Percentiles rank a stretch among this genome's conserved stretches.
Evolutionary conservation across 2,888 invertebrate genomes (phyloP).

Genomic region (Drosophila austrosaltans): DNA sequence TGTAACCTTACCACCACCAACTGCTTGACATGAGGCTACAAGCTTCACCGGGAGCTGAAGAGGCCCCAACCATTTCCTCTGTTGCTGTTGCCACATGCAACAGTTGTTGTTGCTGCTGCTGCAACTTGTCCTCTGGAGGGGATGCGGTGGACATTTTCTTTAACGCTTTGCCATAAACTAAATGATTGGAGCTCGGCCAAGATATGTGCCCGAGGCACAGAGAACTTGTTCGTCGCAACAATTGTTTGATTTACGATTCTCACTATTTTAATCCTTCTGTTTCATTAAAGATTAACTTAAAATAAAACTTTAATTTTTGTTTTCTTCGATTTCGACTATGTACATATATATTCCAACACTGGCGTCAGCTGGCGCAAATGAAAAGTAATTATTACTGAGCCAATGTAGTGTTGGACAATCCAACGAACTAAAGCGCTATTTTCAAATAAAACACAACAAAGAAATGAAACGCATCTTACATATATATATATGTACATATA

Average conservation of each 20-base stretch:
- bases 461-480: neutral
- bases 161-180: neutral
- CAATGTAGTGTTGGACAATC: neutral
- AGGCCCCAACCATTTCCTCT: no score
- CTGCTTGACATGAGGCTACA: neutral
- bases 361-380: neutral
- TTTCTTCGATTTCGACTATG: neutral
- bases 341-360: neutral
- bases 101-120: no score
- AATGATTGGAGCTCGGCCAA: neutral
- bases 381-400: no score
- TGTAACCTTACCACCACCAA: constrained; percentile 5
- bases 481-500: neutral
- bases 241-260: neutral
- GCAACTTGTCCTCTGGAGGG: neutral
- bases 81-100: no score
- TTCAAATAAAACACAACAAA: neutral
- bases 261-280: neutral
- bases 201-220: neutral
- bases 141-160: neutral
- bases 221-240: neutral
- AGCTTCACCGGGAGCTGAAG: neutral
- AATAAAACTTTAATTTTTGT: constrained; percentile 1
- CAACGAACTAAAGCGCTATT: neutral
- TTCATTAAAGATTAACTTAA: neutral